Percentiles rank a stretch among this genome's conserved stretches.
These are phyloP conservation scores for Platysteira castanea DNA, from an alignment of 2,113 vertebrate genomes.

Conservation along the genomic window DNA sequence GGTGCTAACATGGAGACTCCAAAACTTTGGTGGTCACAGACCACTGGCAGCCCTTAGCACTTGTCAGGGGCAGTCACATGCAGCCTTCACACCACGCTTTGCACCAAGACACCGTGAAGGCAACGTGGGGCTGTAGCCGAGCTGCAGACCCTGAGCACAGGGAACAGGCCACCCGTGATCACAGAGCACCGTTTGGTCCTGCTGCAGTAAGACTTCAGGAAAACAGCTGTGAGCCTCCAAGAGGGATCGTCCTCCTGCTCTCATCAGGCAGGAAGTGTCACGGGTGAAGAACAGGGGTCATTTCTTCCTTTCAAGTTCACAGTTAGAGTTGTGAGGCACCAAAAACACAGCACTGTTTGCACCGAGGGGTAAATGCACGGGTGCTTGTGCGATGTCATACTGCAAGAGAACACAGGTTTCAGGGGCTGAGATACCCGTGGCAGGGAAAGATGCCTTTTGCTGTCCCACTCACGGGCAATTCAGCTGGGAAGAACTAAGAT, in stretches of 20 bases:
- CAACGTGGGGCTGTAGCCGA: not conserved
- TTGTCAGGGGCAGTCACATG: not conserved
- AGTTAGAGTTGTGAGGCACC: slow-evolving; percentile 38
- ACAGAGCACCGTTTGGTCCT: not conserved
- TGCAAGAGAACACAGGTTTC: not conserved
- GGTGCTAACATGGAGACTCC: not conserved
- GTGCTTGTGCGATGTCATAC: not conserved
- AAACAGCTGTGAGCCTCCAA: not conserved
- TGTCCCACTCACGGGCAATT: not conserved
- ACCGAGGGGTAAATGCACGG: not conserved
- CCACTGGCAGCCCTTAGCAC: not conserved
- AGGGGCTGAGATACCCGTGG: not conserved
- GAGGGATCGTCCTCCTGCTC: not conserved
- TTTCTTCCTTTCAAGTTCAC: slow-evolving; percentile 9
- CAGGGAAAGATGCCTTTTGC: not conserved
- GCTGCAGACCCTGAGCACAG: not conserved
- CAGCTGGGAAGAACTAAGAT: not conserved
- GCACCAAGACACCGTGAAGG: not conserved
- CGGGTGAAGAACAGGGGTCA: not conserved
- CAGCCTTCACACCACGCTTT: not conserved
- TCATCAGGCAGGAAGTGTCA: rapidly evolving
- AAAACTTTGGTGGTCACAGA: not conserved
- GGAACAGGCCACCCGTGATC: not conserved
- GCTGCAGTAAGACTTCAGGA: not conserved
- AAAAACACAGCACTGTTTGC: not conserved